Evolutionary conservation across 2,888 invertebrate species (phyloP).

Genomic region (Invenusta paracnida): DNA sequence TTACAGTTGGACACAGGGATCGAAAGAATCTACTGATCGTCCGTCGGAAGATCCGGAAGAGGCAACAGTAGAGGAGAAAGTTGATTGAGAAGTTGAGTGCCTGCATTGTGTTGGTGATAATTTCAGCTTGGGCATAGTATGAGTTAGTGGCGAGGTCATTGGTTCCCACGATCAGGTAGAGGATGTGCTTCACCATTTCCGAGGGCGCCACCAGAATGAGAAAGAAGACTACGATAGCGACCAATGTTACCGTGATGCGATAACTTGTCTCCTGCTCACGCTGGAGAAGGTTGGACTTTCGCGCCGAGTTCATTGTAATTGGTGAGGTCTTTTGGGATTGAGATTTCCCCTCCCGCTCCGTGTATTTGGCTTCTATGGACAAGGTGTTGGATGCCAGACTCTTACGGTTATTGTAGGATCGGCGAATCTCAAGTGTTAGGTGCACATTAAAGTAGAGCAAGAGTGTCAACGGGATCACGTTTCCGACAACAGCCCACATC

Average conservation of each 20-base stretch:
- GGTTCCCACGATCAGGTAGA: slow-evolving; percentile 6
- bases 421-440: slow-evolving; percentile 40
- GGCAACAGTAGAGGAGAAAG: slow-evolving; percentile 74
- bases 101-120: slow-evolving; percentile 70
- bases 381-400: neutral
- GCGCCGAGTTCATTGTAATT: neutral
- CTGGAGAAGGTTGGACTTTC: neutral
- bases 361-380: neutral
- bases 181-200: slow-evolving; percentile 48
- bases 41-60: slow-evolving; percentile 72
- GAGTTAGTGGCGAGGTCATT: neutral
- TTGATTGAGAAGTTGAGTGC: slow-evolving; percentile 73
- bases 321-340: neutral
- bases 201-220: slow-evolving; percentile 49
- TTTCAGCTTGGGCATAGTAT: slow-evolving; percentile 50
- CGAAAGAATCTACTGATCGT: slow-evolving; percentile 57
- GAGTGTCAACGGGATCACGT: slow-evolving; percentile 48
- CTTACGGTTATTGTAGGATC: neutral
- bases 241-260: slow-evolving; percentile 48
- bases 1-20: neutral
- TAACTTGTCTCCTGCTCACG: neutral
- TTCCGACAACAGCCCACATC: slow-evolving; percentile 48
- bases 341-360: neutral
- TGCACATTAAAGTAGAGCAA: slow-evolving; percentile 48
- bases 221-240: slow-evolving; percentile 50